Evolutionary conservation across 2,888 invertebrate species (phyloP), one percentile per base, ranked within the genome.

Genomic region (Latrodectus elegans): DNA sequence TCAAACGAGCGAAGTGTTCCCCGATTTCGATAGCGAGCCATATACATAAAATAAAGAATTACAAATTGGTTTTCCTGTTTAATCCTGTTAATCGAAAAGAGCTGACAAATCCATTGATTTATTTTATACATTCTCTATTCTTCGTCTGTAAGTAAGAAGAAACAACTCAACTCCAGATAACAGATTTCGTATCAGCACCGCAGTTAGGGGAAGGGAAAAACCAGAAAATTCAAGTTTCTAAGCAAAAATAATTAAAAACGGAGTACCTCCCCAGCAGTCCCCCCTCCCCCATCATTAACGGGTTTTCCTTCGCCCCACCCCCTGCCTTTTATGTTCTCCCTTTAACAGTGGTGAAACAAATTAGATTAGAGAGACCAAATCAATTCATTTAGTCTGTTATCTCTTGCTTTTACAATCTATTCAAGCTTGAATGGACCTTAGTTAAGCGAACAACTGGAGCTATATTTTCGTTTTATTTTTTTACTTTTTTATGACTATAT

Each of bases 311-410:
- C 72, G 26, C 51, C 26, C 76, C 64, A 38, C 71, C n/a, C 68
- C 68, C 22, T 15, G 9, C 38, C 38, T 38, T 38, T 38, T 38
- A 38, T 38, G n/a, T 60, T 60, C 60, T 60, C 51, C 65, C 52
- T 64, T 72, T 65, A 72, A 67, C 74, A 74, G 51, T 68, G 26
- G 26, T n/a, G 38, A 75, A 82, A 75, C 74, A 84, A 84, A 84
- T 84, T 84, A 78, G 84, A 84, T 84, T 84, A 78, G 14, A 49
- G 83, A 52, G 65, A n/a, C 52, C 73, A 73, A 84, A 84, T 84
- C 77, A 84, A 84, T 84, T 84, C 77, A 84, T 84, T 84, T 84
- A 84, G 71, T 72, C 77, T 65, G 78, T 78, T 84, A 84, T 84
- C 84, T 84, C 78, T 78, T 77, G 77, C 84, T 78, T 78, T 38